A percentile compares a stretch with the other conserved stretches of the same genome.
These are phyloP conservation scores for Prosapia bicincta DNA, from an alignment of 2,888 invertebrate genomes.

Conservation along the genomic window DNA sequence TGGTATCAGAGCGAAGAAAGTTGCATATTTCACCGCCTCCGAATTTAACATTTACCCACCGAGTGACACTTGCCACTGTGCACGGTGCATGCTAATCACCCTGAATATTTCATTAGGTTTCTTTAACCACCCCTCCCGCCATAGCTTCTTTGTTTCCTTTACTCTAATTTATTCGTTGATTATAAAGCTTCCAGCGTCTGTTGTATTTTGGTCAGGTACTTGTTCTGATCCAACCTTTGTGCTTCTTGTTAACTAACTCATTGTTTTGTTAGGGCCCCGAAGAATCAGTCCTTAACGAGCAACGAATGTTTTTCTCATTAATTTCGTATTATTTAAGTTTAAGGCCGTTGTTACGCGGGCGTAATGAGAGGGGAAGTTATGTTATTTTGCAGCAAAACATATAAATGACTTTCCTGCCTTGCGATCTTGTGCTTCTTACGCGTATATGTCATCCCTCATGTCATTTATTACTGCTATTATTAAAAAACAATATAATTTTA, in stretches of 20 bases:
- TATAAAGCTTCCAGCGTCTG: neutral
- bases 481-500: too few species aligned
- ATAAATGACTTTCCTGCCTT: too few species aligned
- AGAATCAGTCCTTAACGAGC: neutral
- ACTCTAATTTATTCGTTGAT: neutral
- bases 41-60: neutral
- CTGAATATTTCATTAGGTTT: conserved; percentile 27
- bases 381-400: too few species aligned
- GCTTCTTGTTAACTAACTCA: neutral
- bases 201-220: neutral
- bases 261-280: neutral
- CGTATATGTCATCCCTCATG: too few species aligned
- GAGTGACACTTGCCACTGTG: conserved; percentile 4
- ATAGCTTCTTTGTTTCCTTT: neutral
- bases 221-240: neutral
- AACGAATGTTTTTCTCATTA: neutral
- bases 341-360: too few species aligned
- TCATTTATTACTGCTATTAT: too few species aligned
- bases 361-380: too few species aligned
- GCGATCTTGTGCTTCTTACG: too few species aligned
- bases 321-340: too few species aligned
- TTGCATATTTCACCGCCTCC: too few species aligned
- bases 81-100: conserved; percentile 18
- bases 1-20: too few species aligned
- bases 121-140: conserved; percentile 3